These are phyloP conservation scores for Lepidurus arcticus DNA, from an alignment of 1,140 invertebrate genomes.

Conservation along the genomic window DNA sequence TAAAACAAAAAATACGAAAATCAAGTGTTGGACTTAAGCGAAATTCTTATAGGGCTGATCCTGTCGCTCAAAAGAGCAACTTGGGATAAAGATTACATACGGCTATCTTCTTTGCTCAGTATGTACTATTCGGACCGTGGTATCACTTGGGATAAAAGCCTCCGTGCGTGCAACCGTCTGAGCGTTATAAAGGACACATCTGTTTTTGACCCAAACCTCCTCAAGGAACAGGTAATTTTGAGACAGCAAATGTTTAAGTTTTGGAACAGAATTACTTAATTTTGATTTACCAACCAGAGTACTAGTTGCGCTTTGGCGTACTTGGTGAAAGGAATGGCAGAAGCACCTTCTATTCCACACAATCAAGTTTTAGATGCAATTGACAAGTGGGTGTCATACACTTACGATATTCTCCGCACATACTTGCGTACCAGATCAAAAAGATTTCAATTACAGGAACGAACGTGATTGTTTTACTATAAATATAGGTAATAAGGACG, in stretches of 20 bases:
- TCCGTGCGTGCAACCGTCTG: constrained; percentile 63
- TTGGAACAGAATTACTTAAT: constrained; percentile 48
- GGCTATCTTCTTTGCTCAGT: constrained; percentile 63
- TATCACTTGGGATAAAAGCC: constrained; percentile 49
- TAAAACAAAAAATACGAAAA: background rate
- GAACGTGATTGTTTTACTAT: background rate
- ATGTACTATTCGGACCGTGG: constrained; percentile 69
- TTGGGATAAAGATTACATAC: constrained; percentile 44
- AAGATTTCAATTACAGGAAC: background rate
- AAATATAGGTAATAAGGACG: background rate
- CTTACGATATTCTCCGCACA: background rate
- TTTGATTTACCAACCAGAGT: constrained; percentile 34
- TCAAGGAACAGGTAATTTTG: constrained; percentile 46
- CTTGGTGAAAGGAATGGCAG: constrained; percentile 24
- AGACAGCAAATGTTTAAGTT: constrained; percentile 44
- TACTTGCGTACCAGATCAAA: background rate
- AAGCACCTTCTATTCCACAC: constrained; percentile 5
- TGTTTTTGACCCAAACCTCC: constrained; percentile 41
- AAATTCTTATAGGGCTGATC: constrained; percentile 33
- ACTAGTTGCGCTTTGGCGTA: constrained; percentile 27
- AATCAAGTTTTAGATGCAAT: background rate
- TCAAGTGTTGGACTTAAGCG: background rate
- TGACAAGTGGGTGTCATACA: background rate
- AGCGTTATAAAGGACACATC: constrained; percentile 49
- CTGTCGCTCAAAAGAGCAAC: constrained; percentile 45